A percentile compares a stretch with the other conserved stretches of the same genome.
Conservation (phyloP, 2,888 invertebrate species). For the Criorhina ranunculi region DNA sequence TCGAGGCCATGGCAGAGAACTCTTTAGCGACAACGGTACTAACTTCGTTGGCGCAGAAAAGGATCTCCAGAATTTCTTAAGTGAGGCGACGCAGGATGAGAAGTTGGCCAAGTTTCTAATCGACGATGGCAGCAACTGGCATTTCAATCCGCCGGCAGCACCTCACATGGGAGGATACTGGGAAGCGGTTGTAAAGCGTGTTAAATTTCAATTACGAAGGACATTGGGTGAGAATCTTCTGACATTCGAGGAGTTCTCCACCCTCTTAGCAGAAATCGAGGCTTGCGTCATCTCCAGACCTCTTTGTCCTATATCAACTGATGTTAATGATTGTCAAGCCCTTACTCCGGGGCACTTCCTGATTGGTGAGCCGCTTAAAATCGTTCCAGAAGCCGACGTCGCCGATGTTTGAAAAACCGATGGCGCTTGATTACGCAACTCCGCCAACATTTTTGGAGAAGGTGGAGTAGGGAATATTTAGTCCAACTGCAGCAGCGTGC, state of each 20-base stretch:
- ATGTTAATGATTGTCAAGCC: background rate
- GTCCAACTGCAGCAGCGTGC: too few species aligned
- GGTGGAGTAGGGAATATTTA: background rate
- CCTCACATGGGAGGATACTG: slow-evolving; percentile 41
- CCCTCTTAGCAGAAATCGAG: slow-evolving; percentile 25
- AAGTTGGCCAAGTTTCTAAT: background rate
- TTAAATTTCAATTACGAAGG: background rate
- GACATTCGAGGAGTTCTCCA: slow-evolving; percentile 35
- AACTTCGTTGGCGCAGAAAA: slow-evolving; percentile 39
- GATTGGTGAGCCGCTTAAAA: background rate
- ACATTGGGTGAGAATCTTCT: slow-evolving; percentile 12
- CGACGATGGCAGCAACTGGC: slow-evolving; percentile 9
- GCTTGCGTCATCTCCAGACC: slow-evolving; percentile 24
- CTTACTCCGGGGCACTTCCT: background rate
- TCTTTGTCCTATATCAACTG: background rate
- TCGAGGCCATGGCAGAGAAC: slow-evolving; percentile 28
- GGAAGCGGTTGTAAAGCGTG: slow-evolving; percentile 5
- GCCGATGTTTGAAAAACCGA: slow-evolving; percentile 2
- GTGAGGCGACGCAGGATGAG: background rate
- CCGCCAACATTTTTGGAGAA: slow-evolving; percentile 12
- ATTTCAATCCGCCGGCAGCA: slow-evolving; percentile 8
- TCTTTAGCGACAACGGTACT: slow-evolving; percentile 34
- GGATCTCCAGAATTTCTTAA: slow-evolving; percentile 2
- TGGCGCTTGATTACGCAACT: slow-evolving; percentile 7
- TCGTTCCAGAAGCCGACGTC: background rate